These are phyloP conservation scores for Scaptomyza pallida DNA, from an alignment of 1,140 invertebrate species.

Conservation along the genomic window DNA sequence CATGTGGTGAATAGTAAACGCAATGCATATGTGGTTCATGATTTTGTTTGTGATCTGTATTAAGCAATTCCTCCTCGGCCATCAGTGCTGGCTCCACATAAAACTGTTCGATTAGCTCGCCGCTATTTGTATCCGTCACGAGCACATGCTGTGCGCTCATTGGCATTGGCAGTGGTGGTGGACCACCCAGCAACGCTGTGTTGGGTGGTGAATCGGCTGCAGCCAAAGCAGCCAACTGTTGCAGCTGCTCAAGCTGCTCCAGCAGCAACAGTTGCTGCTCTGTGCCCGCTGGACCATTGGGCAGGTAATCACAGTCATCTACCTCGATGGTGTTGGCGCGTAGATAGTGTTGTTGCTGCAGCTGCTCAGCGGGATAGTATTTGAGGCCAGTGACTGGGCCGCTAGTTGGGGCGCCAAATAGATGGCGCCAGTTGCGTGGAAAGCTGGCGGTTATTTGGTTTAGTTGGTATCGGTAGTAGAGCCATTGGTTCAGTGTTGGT, in stretches of 20 bases:
- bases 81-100: constrained; percentile 67
- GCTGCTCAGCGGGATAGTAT: constrained; percentile 59
- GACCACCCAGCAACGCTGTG: constrained; percentile 46
- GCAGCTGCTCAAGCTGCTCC: constrained; percentile 77
- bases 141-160: constrained; percentile 60
- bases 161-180: constrained; percentile 45
- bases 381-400: constrained; percentile 62
- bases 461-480: constrained; percentile 30
- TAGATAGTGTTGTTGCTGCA: constrained; percentile 34
- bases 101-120: constrained; percentile 74
- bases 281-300: constrained; percentile 43
- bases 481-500: constrained; percentile 4
- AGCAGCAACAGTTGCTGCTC: constrained; percentile 68
- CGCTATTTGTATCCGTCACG: constrained; percentile 67
- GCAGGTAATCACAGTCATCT: constrained; percentile 77
- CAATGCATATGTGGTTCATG: constrained; percentile 63
- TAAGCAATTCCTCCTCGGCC: constrained; percentile 54
- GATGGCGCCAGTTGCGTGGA: constrained; percentile 77
- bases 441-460: constrained; percentile 67
- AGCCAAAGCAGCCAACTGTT: constrained; percentile 71
- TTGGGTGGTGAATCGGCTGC: constrained; percentile 77
- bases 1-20: constrained; percentile 63
- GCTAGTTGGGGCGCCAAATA: constrained; percentile 61
- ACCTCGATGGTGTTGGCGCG: constrained; percentile 82
- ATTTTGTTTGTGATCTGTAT: constrained; percentile 35